Base-by-base conservation (phyloP, 23 tunicate species). In the Trididemnum miniatum region DNA sequence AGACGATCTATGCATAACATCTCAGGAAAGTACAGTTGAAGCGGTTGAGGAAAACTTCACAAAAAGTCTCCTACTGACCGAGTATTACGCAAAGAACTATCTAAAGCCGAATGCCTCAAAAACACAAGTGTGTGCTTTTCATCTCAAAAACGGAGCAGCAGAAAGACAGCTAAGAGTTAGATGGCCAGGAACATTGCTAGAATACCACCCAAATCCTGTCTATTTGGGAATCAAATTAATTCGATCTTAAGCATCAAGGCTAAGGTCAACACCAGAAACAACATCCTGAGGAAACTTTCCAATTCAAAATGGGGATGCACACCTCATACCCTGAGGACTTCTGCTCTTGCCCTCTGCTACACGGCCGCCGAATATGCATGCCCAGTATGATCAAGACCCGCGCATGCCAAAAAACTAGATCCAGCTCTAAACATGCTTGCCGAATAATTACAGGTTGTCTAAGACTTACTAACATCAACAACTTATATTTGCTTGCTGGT, bases 81-180 rank as follows among this genome's bases (percentile, higher is more conserved):
- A 33, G 38, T 69, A 69, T 69, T 24, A 33, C 37, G 4, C 36
- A 7, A 69, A 28, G 7, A 9, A 9, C 20, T 5, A 69, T 33
- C 75, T 69, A 7, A 69, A 32, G 4, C 20, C 75, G 3, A 33
- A 15, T 22, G 9, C 75, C 7, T 30, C n/a, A 9, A 33, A 33
- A 33, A 69, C 75, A 69, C 38, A 33, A 24, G 75, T 69, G n/a
- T 69, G 75, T 32, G 22, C 39, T 69, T 69, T 69, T 37, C 37
- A 69, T 22, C 75, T 69, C 7, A 32, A 31, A 15, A 33, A 33
- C 37, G 12, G 38, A 29, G 22, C 29, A 24, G 75, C 75, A 5
- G 5, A 7, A 9, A 7, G 38, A n/a, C 7, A 12, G 20, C 39
- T 69, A 24, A 62, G 22, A 3, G 22, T 29, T 9, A 12, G 37